Percentiles rank a stretch among this genome's conserved stretches.
phyloP scores from a whole-genome alignment of 2,888 invertebrate species.

The Himalopsyche anomala region DNA sequence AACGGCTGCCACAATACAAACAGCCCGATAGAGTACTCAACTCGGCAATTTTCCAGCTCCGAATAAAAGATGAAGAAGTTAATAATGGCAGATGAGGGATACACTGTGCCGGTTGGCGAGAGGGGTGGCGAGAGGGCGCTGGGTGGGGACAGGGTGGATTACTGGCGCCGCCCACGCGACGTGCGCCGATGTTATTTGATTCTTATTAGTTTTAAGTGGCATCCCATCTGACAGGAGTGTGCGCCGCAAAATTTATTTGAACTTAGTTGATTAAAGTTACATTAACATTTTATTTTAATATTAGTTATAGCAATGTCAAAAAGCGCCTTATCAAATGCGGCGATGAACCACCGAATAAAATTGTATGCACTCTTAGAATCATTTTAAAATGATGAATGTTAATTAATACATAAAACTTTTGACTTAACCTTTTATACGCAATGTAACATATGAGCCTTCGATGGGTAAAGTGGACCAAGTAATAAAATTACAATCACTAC shows the following conservation, averaged over 20 bases:
- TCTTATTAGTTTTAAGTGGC: conserved; percentile 7
- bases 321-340: no score
- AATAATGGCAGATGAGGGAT: conserved; percentile 64
- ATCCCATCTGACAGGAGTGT: neutral
- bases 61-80: conserved; percentile 66
- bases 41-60: conserved; percentile 65
- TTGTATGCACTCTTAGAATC: no score
- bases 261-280: no score
- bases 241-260: neutral
- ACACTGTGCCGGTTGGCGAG: conserved; percentile 54
- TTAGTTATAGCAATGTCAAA: no score
- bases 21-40: conserved; percentile 62
- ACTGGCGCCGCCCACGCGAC: conserved; percentile 24
- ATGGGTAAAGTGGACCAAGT: no score
- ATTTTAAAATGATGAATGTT: no score
- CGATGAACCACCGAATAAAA: no score
- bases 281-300: no score
- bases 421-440: no score
- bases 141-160: conserved; percentile 41
- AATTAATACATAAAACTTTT: no score
- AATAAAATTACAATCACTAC: no score
- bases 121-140: conserved; percentile 17
- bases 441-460: no score
- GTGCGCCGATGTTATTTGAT: conserved; percentile 41
- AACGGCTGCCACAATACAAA: conserved; percentile 51